Conservation (phyloP, 2,888 invertebrate genomes). For the Pycnomerus fuliginosus region DNA sequence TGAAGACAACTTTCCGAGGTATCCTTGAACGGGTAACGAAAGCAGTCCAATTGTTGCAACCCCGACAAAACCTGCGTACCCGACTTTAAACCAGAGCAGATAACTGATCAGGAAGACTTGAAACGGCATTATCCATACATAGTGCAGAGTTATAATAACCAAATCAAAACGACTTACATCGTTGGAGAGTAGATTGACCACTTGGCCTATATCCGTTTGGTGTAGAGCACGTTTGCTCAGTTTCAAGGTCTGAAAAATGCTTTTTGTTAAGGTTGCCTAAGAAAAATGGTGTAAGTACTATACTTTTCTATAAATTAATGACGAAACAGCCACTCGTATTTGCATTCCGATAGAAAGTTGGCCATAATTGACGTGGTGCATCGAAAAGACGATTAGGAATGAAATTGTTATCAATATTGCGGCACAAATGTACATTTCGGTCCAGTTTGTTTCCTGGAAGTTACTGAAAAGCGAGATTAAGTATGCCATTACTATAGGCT, state of each 20-base stretch:
- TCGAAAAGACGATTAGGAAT: slow-evolving; percentile 56
- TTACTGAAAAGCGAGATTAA: slow-evolving; percentile 60
- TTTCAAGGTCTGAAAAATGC: slow-evolving; percentile 58
- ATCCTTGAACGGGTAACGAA: slow-evolving; percentile 54
- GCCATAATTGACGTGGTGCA: slow-evolving; percentile 62
- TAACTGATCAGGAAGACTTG: slow-evolving; percentile 64
- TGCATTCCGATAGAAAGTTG: slow-evolving; percentile 71
- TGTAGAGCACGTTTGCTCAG: slow-evolving; percentile 70
- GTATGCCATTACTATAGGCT: slow-evolving; percentile 58
- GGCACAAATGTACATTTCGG: slow-evolving; percentile 62
- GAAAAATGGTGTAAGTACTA: neutral
- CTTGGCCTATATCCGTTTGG: slow-evolving; percentile 78
- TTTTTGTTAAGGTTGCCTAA: neutral
- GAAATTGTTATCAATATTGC: slow-evolving; percentile 56
- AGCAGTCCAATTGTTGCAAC: slow-evolving; percentile 58
- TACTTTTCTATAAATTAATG: slow-evolving; percentile 66
- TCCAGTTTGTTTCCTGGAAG: slow-evolving; percentile 51
- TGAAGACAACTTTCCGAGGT: slow-evolving; percentile 45
- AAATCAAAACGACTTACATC: slow-evolving; percentile 81
- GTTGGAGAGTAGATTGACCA: slow-evolving; percentile 81
- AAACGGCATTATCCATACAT: slow-evolving; percentile 77
- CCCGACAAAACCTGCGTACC: slow-evolving; percentile 60
- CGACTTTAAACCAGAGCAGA: slow-evolving; percentile 59
- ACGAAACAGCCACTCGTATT: slow-evolving; percentile 73
- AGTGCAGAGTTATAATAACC: slow-evolving; percentile 68